Evolutionary conservation across 2,888 invertebrate genomes (phyloP).

Genomic region (Galerucella pusilla): DNA sequence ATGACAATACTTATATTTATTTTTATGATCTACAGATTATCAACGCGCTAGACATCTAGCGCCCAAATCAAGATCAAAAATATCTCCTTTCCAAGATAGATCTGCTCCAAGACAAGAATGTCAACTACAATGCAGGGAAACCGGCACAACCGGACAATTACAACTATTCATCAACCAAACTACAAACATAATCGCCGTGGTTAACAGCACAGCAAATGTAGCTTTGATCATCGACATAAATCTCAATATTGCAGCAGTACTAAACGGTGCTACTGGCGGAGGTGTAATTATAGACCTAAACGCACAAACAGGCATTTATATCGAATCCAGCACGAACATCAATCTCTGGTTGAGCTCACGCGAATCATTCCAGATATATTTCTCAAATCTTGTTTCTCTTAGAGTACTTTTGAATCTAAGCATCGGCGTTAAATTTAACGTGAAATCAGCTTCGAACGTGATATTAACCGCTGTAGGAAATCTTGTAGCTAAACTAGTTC

Average conservation of each 20-base stretch:
- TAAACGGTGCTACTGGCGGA: slow-evolving; percentile 42
- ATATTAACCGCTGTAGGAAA: slow-evolving; percentile 25
- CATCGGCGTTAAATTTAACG: slow-evolving; percentile 39
- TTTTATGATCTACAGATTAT: slow-evolving; percentile 31
- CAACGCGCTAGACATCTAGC: slow-evolving; percentile 39
- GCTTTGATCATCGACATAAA: slow-evolving; percentile 44
- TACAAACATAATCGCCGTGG: slow-evolving; percentile 37
- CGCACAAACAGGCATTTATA: slow-evolving; percentile 39
- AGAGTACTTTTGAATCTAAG: slow-evolving; percentile 35
- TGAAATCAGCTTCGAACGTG: slow-evolving; percentile 23
- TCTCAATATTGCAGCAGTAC: slow-evolving; percentile 36
- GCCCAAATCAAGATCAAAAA: slow-evolving; percentile 29
- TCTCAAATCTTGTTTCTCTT: slow-evolving; percentile 36
- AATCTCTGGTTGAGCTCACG: slow-evolving; percentile 36
- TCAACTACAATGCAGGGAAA: slow-evolving; percentile 11
- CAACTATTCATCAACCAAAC: slow-evolving; percentile 37
- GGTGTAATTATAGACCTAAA: slow-evolving; percentile 41
- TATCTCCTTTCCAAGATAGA: slow-evolving; percentile 34
- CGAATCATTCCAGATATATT: slow-evolving; percentile 40
- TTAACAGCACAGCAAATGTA: slow-evolving; percentile 43
- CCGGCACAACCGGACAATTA: slow-evolving; percentile 21
- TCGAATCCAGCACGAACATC: slow-evolving; percentile 33
- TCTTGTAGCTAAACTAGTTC: slow-evolving; percentile 35
- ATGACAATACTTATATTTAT: neutral
- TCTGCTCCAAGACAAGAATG: slow-evolving; percentile 22